Conservation (phyloP, 30 jellyfish, hydroid and myxozoan species). For the Clytia hemisphaerica region DNA sequence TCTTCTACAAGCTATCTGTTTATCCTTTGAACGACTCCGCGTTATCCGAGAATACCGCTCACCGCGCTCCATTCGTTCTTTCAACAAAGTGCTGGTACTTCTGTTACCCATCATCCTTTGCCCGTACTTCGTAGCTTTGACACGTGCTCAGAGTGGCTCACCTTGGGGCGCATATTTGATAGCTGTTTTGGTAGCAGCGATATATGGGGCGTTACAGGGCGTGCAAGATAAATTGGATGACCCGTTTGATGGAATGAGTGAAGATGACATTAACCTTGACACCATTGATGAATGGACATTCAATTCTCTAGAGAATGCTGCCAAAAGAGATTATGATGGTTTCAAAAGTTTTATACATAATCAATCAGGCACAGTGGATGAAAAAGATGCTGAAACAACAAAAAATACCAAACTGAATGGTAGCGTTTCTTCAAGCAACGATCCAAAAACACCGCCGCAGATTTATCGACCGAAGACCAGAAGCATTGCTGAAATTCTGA, state of each 20-base stretch:
- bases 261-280: conserved; percentile 83
- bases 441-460: too few relatives aligned
- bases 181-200: conserved; percentile 72
- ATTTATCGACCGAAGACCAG: too few relatives aligned
- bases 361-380: too few relatives aligned
- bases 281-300: conserved; percentile 97
- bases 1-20: conserved; percentile 48
- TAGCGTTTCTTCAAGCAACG: too few relatives aligned
- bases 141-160: conserved; percentile 33
- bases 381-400: too few relatives aligned
- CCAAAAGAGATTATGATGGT: too few relatives aligned
- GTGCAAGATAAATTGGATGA: conserved; percentile 97
- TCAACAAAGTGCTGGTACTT: conserved; percentile 76
- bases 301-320: conserved; percentile 94
- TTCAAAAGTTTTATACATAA: too few relatives aligned
- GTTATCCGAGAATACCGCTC: conserved; percentile 97
- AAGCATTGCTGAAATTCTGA: too few relatives aligned
- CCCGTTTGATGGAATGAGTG: conserved; percentile 98
- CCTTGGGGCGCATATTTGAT: conserved; percentile 79
- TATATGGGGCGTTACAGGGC: conserved; percentile 90
- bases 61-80: conserved; percentile 94
- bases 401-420: too few relatives aligned
- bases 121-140: conserved; percentile 71
- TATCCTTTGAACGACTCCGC: conserved; percentile 93
- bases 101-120: conserved; percentile 76